Evolutionary conservation across 2,888 invertebrate genomes (phyloP).

Genomic region (Euzophera pinguis): DNA sequence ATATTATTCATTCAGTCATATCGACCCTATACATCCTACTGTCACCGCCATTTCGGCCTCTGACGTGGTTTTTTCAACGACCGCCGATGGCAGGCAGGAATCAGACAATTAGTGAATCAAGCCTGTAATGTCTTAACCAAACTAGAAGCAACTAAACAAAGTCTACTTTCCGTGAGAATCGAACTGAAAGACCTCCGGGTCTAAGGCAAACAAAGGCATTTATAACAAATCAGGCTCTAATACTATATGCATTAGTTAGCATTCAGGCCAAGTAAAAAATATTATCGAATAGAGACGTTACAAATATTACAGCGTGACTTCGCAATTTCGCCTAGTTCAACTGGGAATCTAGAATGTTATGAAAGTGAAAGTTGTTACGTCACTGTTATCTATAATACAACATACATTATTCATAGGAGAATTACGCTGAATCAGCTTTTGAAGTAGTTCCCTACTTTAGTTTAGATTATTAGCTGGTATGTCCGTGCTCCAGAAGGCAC

Average conservation of each 20-base stretch:
- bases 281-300: background rate
- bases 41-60: too few relatives aligned
- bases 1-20: too few relatives aligned
- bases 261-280: background rate
- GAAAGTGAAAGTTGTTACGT: constrained; percentile 10
- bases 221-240: background rate
- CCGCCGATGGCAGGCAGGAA: too few relatives aligned
- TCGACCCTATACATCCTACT: too few relatives aligned
- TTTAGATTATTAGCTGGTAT: background rate
- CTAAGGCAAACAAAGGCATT: too few relatives aligned
- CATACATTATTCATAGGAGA: constrained; percentile 1
- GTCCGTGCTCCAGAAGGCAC: too few relatives aligned
- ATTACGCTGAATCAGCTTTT: background rate
- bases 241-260: background rate
- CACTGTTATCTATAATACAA: constrained; percentile 1
- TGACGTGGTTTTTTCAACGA: too few relatives aligned
- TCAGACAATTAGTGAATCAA: too few relatives aligned
- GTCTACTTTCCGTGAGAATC: too few relatives aligned
- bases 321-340: background rate
- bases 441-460: background rate
- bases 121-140: too few relatives aligned
- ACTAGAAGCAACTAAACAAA: too few relatives aligned
- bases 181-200: too few relatives aligned
- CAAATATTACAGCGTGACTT: background rate
- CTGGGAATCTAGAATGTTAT: constrained; percentile 10